Evolutionary conservation across 1,140 invertebrate species (phyloP).

Genomic region (Solen grandis): DNA sequence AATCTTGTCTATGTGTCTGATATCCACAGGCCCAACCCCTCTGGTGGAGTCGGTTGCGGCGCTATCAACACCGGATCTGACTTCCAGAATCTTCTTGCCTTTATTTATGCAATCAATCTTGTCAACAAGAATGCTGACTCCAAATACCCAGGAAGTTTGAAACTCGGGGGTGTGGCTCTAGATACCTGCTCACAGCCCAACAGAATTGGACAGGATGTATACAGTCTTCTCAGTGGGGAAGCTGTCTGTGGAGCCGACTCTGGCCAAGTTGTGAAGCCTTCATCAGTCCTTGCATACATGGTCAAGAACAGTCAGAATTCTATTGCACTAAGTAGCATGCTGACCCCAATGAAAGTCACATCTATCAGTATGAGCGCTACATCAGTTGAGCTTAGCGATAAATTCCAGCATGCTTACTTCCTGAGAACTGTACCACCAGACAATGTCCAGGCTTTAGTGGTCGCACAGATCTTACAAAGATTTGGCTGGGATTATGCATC

Average conservation of each 20-base stretch:
- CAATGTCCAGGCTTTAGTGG: slow-evolving; percentile 87
- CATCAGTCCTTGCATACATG: slow-evolving; percentile 70
- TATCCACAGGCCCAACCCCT: slow-evolving; percentile 67
- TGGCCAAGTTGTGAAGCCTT: slow-evolving; percentile 63
- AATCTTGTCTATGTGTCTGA: slow-evolving; percentile 75
- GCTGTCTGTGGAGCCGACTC: slow-evolving; percentile 66
- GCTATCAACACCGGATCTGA: slow-evolving; percentile 65
- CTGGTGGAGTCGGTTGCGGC: slow-evolving; percentile 68
- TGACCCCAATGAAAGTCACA: slow-evolving; percentile 69
- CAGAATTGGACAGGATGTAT: slow-evolving; percentile 74
- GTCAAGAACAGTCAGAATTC: slow-evolving; percentile 72
- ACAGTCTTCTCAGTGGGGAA: slow-evolving; percentile 74
- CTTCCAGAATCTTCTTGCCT: slow-evolving; percentile 76
- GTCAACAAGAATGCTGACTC: slow-evolving; percentile 68
- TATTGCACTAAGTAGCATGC: slow-evolving; percentile 66
- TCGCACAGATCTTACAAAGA: slow-evolving; percentile 86
- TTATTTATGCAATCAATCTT: slow-evolving; percentile 76
- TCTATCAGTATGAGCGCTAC: slow-evolving; percentile 89
- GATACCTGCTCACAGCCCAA: slow-evolving; percentile 71
- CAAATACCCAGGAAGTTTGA: slow-evolving; percentile 64
- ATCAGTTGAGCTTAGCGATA: slow-evolving; percentile 84
- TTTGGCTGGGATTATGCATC: slow-evolving; percentile 90
- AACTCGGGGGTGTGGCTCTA: slow-evolving; percentile 74
- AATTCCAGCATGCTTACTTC: slow-evolving; percentile 86
- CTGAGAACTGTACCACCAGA: slow-evolving; percentile 87